These are phyloP conservation scores for Caranx melampygus DNA, from an alignment of 2,113 vertebrate species.

Conservation along the genomic window DNA sequence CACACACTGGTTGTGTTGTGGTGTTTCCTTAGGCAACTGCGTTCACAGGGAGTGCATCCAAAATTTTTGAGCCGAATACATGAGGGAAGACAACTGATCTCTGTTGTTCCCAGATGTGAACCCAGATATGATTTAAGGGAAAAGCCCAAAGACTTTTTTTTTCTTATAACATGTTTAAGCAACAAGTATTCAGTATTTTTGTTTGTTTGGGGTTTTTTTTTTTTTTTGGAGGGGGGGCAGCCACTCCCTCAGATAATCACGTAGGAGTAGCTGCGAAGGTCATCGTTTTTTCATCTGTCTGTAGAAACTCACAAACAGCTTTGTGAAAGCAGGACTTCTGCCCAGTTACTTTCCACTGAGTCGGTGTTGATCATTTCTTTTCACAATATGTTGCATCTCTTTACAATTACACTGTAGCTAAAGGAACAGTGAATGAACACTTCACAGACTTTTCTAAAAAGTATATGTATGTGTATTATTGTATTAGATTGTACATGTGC, in stretches of 20 bases:
- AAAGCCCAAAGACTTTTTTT: not conserved
- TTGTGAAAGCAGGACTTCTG: not conserved
- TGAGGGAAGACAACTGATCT: not conserved
- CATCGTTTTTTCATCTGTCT: too few species aligned
- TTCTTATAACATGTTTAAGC: not conserved
- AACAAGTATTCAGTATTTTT: not conserved
- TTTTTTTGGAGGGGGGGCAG: too few species aligned
- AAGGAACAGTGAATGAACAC: not conserved
- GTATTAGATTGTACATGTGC: too few species aligned
- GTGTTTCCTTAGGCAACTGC: not conserved
- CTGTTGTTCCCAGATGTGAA: not conserved
- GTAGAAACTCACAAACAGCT: not conserved
- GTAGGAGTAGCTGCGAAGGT: too few species aligned
- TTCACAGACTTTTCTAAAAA: too few species aligned
- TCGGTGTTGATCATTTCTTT: not conserved
- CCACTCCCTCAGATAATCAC: too few species aligned
- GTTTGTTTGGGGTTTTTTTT: too few species aligned
- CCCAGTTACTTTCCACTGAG: not conserved
- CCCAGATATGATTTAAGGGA: constrained; percentile 10
- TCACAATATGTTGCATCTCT: too few species aligned
- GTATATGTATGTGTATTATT: too few species aligned
- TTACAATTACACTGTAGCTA: not conserved
- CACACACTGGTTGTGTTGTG: constrained; percentile 1
- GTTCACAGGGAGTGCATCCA: not conserved
- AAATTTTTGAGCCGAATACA: not conserved